These are phyloP conservation scores for Lasioglossum calceatum DNA, from an alignment of 2,888 invertebrate genomes.

Conservation along the genomic window DNA sequence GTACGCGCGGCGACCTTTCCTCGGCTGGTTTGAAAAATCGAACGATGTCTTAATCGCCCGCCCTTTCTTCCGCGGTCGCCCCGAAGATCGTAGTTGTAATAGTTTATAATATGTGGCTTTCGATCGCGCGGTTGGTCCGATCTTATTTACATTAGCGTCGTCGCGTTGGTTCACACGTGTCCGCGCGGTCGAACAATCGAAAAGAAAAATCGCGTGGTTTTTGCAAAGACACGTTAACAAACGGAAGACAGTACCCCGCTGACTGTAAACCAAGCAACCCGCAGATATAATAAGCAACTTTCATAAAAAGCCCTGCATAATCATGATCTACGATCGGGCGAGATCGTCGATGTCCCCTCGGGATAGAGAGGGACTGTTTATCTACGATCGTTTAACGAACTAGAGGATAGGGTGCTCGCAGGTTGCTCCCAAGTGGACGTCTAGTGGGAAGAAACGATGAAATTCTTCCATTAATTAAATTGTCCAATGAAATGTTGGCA, in stretches of 20 bases:
- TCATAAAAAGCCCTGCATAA: background rate
- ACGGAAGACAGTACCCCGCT: too few relatives aligned
- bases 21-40: background rate
- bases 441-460: background rate
- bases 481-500: conserved; percentile 25
- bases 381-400: background rate
- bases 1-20: conserved; percentile 29
- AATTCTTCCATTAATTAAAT: background rate
- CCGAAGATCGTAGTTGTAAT: background rate
- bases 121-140: too few relatives aligned
- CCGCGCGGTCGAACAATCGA: too few relatives aligned
- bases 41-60: conserved; percentile 16
- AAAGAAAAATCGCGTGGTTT: too few relatives aligned
- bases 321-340: background rate
- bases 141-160: too few relatives aligned
- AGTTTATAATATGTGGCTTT: too few relatives aligned
- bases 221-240: too few relatives aligned
- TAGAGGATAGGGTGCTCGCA: background rate
- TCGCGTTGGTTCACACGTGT: too few relatives aligned
- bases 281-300: too few relatives aligned
- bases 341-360: background rate
- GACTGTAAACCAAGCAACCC: too few relatives aligned
- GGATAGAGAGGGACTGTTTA: background rate
- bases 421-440: background rate
- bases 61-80: background rate